Evolutionary conservation across 1,140 invertebrate species (phyloP), one percentile per base, ranked within the genome.

Genomic region (Acromyrmex echinatior): DNA sequence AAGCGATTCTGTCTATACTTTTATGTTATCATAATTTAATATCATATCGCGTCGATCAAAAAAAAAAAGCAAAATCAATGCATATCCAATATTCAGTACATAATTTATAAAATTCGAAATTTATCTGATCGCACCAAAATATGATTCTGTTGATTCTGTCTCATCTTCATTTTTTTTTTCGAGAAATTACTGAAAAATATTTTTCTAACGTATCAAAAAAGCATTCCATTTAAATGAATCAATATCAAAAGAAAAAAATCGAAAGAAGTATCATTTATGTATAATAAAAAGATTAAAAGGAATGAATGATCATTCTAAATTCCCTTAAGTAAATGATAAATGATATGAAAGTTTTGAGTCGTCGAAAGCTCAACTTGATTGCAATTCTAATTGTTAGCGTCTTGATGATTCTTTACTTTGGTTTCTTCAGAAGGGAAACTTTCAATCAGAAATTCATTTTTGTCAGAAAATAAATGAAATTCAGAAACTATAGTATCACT

Each of bases 141-240:
- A 35, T 39, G 18, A 16, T 9, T 18, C 76, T 21, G 35, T 71
- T 81, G 63, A 58, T 73, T 53, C n/a, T 16, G 10, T 0, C n/a
- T 28, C 21, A 58, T 73, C 35, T 45, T 68, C 53, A 71, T 71
- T 81, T 71, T n/a, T 56, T 28, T 35, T 35, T 25, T 70, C 5
- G 21, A 16, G 10, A 73, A 81, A 81, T 81, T 81, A 71, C 7
- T 12, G n/a, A 16, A 7, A 31, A 2, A 39, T 9, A 56, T 35
- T 28, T 73, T 71, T 9, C 4, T 2, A 28, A 2, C 3, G 2
- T 21, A 12, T n/a, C 10, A 7, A 7, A 45, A 56, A 80, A 80
- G 49, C 62, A 80, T 45, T 80, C n/a, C 62, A 35, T 12, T 73
- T 73, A 81, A 80, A 81, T 73, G 12, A 18, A 21, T 16, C 21